Evolutionary conservation across 2,888 invertebrate genomes (phyloP).

Genomic region (Erpobdella octoculata): DNA sequence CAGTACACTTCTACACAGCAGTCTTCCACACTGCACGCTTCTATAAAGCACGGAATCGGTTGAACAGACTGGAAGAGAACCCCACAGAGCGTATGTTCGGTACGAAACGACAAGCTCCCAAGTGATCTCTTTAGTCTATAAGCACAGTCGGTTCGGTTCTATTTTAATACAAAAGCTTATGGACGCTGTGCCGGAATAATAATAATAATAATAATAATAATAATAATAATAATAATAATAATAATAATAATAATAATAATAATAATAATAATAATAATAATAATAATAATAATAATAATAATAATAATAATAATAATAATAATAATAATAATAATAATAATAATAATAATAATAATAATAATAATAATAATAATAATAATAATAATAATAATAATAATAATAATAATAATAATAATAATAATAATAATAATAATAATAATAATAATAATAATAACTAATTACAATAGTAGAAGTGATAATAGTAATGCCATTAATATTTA

Average conservation of each 20-base stretch:
- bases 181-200: too few species aligned
- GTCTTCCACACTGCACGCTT: too few species aligned
- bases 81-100: too few species aligned
- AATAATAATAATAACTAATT: background rate
- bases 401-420: background rate
- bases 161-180: too few species aligned
- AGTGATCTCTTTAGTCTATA: too few species aligned
- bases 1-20: too few species aligned
- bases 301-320: background rate
- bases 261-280: background rate
- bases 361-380: background rate
- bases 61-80: too few species aligned
- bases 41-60: too few species aligned
- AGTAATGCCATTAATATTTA: background rate
- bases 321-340: background rate
- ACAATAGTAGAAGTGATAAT: background rate
- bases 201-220: too few species aligned
- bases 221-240: background rate
- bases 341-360: background rate
- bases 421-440: background rate
- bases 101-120: too few species aligned
- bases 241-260: background rate
- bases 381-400: background rate
- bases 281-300: background rate
- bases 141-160: too few species aligned